These are phyloP conservation scores for Malachius bipustulatus DNA, from an alignment of 2,888 invertebrate species.

Conservation along the genomic window DNA sequence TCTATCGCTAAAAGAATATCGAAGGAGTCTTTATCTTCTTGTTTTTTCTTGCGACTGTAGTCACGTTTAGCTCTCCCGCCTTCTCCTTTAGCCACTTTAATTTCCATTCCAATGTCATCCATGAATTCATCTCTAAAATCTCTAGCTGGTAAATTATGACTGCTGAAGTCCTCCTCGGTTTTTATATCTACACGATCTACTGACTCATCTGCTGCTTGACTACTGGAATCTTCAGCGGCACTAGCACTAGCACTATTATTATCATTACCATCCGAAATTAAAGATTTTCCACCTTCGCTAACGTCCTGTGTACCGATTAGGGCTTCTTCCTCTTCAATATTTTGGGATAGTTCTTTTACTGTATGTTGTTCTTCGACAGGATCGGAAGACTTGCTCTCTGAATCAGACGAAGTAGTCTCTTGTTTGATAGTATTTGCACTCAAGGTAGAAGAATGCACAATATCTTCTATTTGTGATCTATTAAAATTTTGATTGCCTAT, in stretches of 20 bases:
- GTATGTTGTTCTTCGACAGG: constrained; percentile 5
- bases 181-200: constrained; percentile 20
- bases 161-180: constrained; percentile 26
- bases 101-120: constrained; percentile 50
- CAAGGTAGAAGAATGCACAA: constrained; percentile 26
- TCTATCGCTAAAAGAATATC: constrained; percentile 34
- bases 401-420: not conserved
- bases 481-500: constrained; percentile 31
- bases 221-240: not conserved
- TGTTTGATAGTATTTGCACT: constrained; percentile 6
- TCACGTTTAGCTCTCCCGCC: constrained; percentile 50
- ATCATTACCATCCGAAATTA: too few species aligned
- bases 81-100: constrained; percentile 50
- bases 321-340: constrained; percentile 33
- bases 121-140: constrained; percentile 24
- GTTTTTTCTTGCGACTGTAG: constrained; percentile 43
- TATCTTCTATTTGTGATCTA: constrained; percentile 31
- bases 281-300: not conserved
- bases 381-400: not conserved
- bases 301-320: too few species aligned
- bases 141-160: constrained; percentile 14
- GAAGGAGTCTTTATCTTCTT: constrained; percentile 40
- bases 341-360: constrained; percentile 18
- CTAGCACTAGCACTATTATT: not conserved
- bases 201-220: not conserved